Evolutionary conservation across 2,888 invertebrate genomes (phyloP), one percentile per base, ranked within the genome.

Genomic region (Meloe dianella): DNA sequence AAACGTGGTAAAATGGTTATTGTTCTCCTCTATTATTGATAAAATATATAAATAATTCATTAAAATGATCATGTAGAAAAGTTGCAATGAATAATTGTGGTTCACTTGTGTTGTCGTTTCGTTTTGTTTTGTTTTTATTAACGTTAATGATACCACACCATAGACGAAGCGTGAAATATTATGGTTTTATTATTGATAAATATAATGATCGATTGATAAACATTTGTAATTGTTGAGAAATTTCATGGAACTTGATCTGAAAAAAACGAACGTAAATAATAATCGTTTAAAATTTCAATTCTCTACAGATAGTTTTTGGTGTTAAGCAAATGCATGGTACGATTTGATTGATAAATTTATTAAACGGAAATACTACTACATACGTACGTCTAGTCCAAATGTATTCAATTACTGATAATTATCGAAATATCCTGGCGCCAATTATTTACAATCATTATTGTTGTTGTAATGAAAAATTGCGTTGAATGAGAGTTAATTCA

Each of bases 291-390:
- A 22, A 47, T 47, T 20, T 20, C 47, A 47, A 47, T 20, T 47
- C 20, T 47, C 20, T 20, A 20, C 20, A 41, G 17, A 47, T 61
- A 60, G 27, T 61, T 61, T n/a, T 57, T 51, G 24, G 74, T 71
- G 73, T 63, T 70, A 68, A 70, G 69, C n/a, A 69, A 73, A 69
- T 57, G 71, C 65, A 61, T 74, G 74, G 74, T 73, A 74, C 73
- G 63, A 63, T 63, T 24, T 32, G 47, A 66, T 60, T 35, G 41
- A 61, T 65, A 65, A 30, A n/a, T n/a, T n/a, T 51, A n/a, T n/a
- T 17, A 17, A 41, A 41, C 38, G 38, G 38, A 41, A 30, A 30
- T 27, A n/a, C n/a, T n/a, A n/a, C n/a, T n/a, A 27, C 27, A 27
- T 27, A 35, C 12, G n/a, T 41, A 17, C 8, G 47, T 47, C 47